Percentiles rank a stretch among this genome's conserved stretches.
Evolutionary conservation across 2,888 invertebrate species (phyloP).

Genomic region (Neoscelio sp.): DNA sequence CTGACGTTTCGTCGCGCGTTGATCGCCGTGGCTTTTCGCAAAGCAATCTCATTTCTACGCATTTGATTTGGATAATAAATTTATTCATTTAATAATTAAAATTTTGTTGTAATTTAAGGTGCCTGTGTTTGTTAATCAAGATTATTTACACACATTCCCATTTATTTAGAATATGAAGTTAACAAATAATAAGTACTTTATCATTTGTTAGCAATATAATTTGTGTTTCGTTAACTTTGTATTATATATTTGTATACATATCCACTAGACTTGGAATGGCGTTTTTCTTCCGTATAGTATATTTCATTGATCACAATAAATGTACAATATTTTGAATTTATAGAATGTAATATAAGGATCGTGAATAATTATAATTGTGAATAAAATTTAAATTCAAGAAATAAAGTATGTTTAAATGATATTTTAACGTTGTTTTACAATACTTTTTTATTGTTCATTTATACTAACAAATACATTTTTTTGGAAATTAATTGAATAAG

Average conservation of each 20-base stretch:
- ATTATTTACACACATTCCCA: conserved; percentile 4
- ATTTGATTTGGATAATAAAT: conserved; percentile 22
- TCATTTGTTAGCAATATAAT: too few species aligned
- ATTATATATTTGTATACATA: conserved; percentile 27
- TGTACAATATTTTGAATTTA: conserved; percentile 30
- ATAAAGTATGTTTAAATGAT: too few species aligned
- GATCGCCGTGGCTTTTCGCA: conserved; percentile 6
- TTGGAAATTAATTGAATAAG: too few species aligned
- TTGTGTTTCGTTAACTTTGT: background rate
- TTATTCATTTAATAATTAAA: conserved; percentile 8
- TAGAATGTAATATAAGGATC: conserved; percentile 10
- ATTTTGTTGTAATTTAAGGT: background rate
- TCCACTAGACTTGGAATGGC: conserved; percentile 19
- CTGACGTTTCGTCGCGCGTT: background rate
- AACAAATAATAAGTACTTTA: too few species aligned
- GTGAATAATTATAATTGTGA: conserved; percentile 11
- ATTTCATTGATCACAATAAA: conserved; percentile 29
- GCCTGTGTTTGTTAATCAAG: conserved; percentile 13
- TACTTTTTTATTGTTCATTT: too few species aligned
- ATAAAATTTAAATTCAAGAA: conserved; percentile 33
- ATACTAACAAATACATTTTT: too few species aligned
- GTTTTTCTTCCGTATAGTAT: conserved; percentile 46
- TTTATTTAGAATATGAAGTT: too few species aligned
- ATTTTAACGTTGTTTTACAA: too few species aligned
- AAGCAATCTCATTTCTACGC: background rate